Base-by-base conservation (phyloP, 2,113 vertebrate genomes). In the Acanthochromis polyacanthus region DNA sequence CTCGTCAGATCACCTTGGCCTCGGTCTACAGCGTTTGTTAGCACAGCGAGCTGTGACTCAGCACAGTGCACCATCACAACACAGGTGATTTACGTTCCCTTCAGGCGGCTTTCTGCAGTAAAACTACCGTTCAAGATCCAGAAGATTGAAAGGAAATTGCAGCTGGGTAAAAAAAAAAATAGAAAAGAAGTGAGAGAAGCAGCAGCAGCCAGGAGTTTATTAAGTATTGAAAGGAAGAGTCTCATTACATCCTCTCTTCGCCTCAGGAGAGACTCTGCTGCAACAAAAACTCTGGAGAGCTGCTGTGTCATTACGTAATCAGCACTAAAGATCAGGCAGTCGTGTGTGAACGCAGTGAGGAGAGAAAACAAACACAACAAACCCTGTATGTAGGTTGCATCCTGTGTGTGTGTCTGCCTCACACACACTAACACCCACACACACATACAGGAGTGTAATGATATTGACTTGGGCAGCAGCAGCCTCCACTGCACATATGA, bases 221-320 rank as follows among this genome's bases (percentile, higher is more conserved):
- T 72, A 91, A 89, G 75, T 62, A 82, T 82, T 88, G 61, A 88
- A 68, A 85, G 72, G 81, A 82, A 63, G 72, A 76, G 62, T 67
- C 61, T 83, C 69, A 80, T 80, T 71, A 55, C 71, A 55, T 72
- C 71, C 51, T 75, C 61, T 19, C 43, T 69, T 25, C 22, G 80
- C 82, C 82, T 5, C 85, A 72, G 45, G 86, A 82, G 63, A 69
- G 38, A 4, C 68, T 36, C 53, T 17, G 80, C 60, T 43, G 65
- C 71, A 53, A 75, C 85, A 73, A 71, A 71, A 64, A 67, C 87
- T 81, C 59, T 50, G 55, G 74, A 82, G 86, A 84, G 75, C 64
- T 67, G 72, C 81, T 77, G 80, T 25, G 70, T 60, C 40, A 30
- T 92, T 91, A 87, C 65, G 22, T 88, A 91, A 92, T 82, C 81